Base-by-base conservation (phyloP, 2,888 invertebrate genomes). In the Pocota personata region DNA sequence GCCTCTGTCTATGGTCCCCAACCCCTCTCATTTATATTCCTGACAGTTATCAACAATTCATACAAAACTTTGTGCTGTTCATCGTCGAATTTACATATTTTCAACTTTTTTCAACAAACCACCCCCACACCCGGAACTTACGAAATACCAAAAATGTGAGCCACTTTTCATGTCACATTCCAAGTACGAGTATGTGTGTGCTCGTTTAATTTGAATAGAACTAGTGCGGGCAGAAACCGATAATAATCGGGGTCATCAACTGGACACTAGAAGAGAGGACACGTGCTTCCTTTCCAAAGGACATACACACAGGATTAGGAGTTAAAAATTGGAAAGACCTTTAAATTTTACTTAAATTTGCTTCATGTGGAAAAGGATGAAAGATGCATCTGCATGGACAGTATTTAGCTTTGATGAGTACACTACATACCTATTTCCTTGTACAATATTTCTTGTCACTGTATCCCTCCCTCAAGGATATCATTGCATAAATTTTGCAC, bases 21-120 rank as follows among this genome's bases (percentile, higher is more conserved):
- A 73, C 78, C 73, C 40, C 69, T 69, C 62, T 75, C 75, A 79
- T 84, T 84, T 79, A 69, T 84, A 79, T 84, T 79, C 79, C 73
- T 73, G 67, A 62, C 83, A 83, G 78, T 83, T 83, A 73, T 78
- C 78, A 73, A 78, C 83, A 83, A 78, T 83, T 83, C 67, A 73
- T 73, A 78, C 78, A 78, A 78, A 84, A 84, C 79, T 84, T 82
- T 78, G 32, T 67, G 55, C 48, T 73, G 62, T 62, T 78, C 78
- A 69, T 83, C 32, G 79, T 73, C 79, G 69, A 84, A 84, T 84
- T 84, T 75, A 75, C 83, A 84, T 84, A 69, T 69, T 84, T 71
- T 7, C n/a, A 78, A 62, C 43, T 62, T 62, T 50, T n/a, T 40
- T 21, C 57, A 50, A 50, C 60, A 27, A 8, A 10, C 30, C 43